These are phyloP conservation scores for Tinamus guttatus DNA, from an alignment of 2,113 vertebrate species.

Conservation along the genomic window DNA sequence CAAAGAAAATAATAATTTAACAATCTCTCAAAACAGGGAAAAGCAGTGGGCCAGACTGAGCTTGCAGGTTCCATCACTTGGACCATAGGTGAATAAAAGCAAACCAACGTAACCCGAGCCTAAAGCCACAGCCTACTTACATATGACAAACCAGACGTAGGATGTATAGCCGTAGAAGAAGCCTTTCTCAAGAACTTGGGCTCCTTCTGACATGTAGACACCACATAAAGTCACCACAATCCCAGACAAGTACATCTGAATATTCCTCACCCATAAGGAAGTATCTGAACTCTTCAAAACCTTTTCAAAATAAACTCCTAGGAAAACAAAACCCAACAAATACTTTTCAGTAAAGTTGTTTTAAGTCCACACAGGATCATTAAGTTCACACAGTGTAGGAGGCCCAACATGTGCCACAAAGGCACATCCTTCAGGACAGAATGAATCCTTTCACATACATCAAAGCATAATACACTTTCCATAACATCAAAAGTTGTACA, in stretches of 20 bases:
- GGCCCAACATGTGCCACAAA: not conserved
- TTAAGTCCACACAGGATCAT: not conserved
- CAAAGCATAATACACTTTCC: not conserved
- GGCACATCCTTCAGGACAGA: accelerated
- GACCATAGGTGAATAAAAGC: not conserved
- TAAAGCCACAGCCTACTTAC: slow-evolving; percentile 82
- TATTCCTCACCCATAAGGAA: slow-evolving; percentile 98
- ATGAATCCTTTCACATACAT: not conserved
- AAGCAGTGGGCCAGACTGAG: not conserved
- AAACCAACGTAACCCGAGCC: not conserved
- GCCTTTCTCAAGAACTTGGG: slow-evolving; percentile 88
- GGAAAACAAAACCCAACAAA: not conserved
- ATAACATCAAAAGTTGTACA: not conserved
- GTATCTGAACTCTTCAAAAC: slow-evolving; percentile 97
- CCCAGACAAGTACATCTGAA: slow-evolving; percentile 97
- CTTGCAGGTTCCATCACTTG: not conserved
- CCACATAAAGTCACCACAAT: slow-evolving; percentile 88
- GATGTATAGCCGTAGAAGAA: slow-evolving; percentile 95
- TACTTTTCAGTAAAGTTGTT: not conserved
- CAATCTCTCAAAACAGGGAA: not conserved
- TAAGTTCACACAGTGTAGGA: not conserved
- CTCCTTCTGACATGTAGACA: slow-evolving; percentile 86
- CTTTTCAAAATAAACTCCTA: slow-evolving; percentile 98
- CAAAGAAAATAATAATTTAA: not conserved
- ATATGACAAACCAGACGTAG: slow-evolving; percentile 90